Base-by-base conservation (phyloP, 2,113 vertebrate genomes). In the Procavia capensis region DNA sequence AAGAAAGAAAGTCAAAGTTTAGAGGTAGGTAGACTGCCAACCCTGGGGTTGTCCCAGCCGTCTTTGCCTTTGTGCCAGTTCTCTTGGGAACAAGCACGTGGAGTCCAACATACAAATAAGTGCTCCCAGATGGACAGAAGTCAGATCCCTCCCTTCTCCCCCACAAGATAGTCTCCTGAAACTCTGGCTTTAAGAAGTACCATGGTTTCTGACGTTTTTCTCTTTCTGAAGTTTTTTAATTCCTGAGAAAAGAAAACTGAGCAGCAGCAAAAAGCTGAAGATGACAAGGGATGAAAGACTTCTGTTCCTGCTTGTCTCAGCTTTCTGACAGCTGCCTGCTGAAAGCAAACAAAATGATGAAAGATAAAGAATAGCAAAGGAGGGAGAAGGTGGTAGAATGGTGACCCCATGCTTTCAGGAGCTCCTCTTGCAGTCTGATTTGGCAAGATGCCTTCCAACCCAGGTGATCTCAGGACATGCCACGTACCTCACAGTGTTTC, bases 1-100 rank as follows among this genome's bases (percentile, higher is more conserved):
- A 8, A 8, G 24, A 7, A 36, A 45, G 2, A 0, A 10, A 10
- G 19, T 41, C 41, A 0, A 11, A 5, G 2, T 2, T 1, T 3
- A n/a, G 8, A 0, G 43, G n/a, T 47, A 80, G 66, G 43, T 3
- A 17, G n/a, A 16, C 5, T 24, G 19, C 25, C 34, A 36, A 16
- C 43, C 64, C 64, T 1, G 3, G 19, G 88, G 20, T 29, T 7
- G 27, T 59, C 34, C 50, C 24, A 11, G 17, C 39, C 31, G 3
- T 5, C 24, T 81, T 50, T 1, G 13, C 25, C 25, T 20, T 47
- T 4, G 63, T 3, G 39, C 25, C 41, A 25, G 2, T 5, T 64
- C 54, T 86, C 64, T 31, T 24, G 24, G 41, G 79, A 43, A 72
- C 50, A 36, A 39, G 47, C 24, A 10, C 2, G 17, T 6, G 3